Conservation (phyloP, 2,797 vertebrate species). For the Discoglossus pictus region DNA sequence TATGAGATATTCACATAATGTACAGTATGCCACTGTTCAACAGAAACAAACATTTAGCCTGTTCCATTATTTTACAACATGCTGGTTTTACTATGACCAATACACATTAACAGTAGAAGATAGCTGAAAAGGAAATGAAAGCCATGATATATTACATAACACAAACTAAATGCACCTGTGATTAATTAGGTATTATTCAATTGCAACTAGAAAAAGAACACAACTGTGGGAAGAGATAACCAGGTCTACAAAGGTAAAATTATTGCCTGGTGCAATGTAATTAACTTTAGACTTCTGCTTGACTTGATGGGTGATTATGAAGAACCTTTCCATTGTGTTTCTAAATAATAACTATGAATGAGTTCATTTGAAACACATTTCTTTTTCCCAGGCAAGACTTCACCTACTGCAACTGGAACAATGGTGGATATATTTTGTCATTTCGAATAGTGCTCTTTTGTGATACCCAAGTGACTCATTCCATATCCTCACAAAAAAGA, state of each 20-base stretch:
- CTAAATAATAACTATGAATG: slow-evolving; percentile 58
- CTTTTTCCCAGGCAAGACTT: slow-evolving; percentile 60
- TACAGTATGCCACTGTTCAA: no score
- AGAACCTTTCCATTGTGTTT: slow-evolving; percentile 60
- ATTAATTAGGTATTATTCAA: slow-evolving; percentile 84
- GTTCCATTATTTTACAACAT: no score
- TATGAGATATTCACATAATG: no score
- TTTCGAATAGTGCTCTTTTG: slow-evolving; percentile 58
- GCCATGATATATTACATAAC: slow-evolving; percentile 86
- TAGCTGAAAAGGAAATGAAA: slow-evolving; percentile 33
- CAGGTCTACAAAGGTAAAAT: slow-evolving; percentile 78
- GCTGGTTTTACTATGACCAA: slow-evolving; percentile 18
- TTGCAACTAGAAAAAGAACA: slow-evolving; percentile 65
- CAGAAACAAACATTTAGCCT: no score
- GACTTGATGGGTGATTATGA: slow-evolving; percentile 60
- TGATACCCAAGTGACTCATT: slow-evolving; percentile 52
- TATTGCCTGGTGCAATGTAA: slow-evolving; percentile 81
- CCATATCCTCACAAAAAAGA: slow-evolving; percentile 36
- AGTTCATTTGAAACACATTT: slow-evolving; percentile 55
- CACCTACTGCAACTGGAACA: slow-evolving; percentile 50
- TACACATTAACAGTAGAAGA: slow-evolving; percentile 20
- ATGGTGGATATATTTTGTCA: slow-evolving; percentile 60
- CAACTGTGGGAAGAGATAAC: slow-evolving; percentile 89
- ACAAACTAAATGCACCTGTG: slow-evolving; percentile 79
- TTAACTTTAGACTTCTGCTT: slow-evolving; percentile 74